phyloP scores from a whole-genome alignment of 53 echinoderm and acorn worm species.

The Holothuria scabra region DNA sequence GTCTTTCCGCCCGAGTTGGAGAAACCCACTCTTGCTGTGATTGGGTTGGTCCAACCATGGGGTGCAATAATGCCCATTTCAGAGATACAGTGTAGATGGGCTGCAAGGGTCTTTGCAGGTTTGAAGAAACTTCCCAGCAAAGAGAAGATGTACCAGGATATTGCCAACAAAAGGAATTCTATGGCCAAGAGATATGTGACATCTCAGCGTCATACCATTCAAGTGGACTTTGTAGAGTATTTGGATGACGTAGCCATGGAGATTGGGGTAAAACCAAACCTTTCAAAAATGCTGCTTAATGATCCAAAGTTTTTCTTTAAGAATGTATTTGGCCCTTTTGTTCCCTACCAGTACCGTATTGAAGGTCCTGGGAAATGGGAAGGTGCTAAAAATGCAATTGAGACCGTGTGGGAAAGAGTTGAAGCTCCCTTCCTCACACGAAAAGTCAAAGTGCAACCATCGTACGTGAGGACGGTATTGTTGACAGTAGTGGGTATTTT shows the following conservation, averaged over 20 bases:
- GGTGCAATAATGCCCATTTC: conserved; percentile 75
- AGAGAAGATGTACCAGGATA: conserved; percentile 57
- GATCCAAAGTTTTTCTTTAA: conserved; percentile 72
- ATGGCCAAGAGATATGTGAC: conserved; percentile 59
- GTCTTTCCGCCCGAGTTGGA: conserved; percentile 74
- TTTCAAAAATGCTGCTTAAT: conserved; percentile 62
- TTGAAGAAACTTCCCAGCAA: conserved; percentile 61
- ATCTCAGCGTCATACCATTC: conserved; percentile 70
- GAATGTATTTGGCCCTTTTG: conserved; percentile 65
- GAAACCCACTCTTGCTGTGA: conserved; percentile 75
- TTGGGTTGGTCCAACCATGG: conserved; percentile 65
- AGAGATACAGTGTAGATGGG: conserved; percentile 91
- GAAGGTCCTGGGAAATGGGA: conserved; percentile 84
- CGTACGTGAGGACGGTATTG: not conserved
- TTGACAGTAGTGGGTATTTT: too few relatives aligned
- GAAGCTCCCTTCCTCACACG: conserved; percentile 68
- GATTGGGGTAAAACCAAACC: conserved; percentile 75
- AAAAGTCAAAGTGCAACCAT: not conserved
- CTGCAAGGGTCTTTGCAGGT: conserved; percentile 75
- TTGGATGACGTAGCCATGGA: conserved; percentile 71
- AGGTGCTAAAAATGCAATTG: conserved; percentile 80
- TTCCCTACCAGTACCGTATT: conserved; percentile 87
- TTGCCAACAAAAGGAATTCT: conserved; percentile 52
- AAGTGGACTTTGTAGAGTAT: conserved; percentile 68
- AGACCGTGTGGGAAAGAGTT: conserved; percentile 66